Conservation (phyloP, 2,113 vertebrate genomes). For the Oryzias woworae region DNA sequence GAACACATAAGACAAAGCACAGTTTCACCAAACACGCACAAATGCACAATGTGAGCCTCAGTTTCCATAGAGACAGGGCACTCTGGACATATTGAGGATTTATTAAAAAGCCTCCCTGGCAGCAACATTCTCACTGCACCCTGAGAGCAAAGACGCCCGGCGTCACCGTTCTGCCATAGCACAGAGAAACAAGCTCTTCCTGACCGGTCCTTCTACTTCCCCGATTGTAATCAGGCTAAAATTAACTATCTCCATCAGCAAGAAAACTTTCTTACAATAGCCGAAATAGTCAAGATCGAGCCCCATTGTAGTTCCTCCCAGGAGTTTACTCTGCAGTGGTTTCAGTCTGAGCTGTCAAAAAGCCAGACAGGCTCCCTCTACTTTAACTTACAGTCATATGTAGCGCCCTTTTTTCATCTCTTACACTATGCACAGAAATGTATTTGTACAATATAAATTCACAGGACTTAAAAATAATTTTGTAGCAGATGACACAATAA, state of each 20-base stretch:
- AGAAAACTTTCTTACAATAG: constrained; percentile 2
- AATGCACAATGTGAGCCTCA: constrained; percentile 43
- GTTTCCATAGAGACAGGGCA: constrained; percentile 79
- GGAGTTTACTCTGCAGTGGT: no score
- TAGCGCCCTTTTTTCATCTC: no score
- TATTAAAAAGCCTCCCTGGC: constrained; percentile 67
- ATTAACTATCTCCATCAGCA: constrained; percentile 8
- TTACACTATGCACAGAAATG: no score
- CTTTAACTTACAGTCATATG: no score
- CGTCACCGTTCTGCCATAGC: constrained; percentile 43
- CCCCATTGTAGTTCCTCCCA: no score
- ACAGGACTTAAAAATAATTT: no score
- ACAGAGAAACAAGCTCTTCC: constrained; percentile 3
- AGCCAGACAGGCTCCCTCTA: no score
- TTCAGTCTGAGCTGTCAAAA: no score
- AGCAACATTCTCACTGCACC: constrained; percentile 51
- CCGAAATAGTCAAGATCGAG: no score
- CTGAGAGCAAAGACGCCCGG: constrained; percentile 45
- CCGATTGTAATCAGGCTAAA: constrained; percentile 28
- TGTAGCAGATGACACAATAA: no score
- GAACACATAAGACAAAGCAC: constrained; percentile 44
- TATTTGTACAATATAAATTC: no score
- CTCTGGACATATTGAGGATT: constrained; percentile 67
- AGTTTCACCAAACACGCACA: constrained; percentile 19
- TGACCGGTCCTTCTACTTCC: background rate